Evolutionary conservation across 2,113 vertebrate species (phyloP), one percentile per base, ranked within the genome.

Genomic region (Stigmatopora nigra): DNA sequence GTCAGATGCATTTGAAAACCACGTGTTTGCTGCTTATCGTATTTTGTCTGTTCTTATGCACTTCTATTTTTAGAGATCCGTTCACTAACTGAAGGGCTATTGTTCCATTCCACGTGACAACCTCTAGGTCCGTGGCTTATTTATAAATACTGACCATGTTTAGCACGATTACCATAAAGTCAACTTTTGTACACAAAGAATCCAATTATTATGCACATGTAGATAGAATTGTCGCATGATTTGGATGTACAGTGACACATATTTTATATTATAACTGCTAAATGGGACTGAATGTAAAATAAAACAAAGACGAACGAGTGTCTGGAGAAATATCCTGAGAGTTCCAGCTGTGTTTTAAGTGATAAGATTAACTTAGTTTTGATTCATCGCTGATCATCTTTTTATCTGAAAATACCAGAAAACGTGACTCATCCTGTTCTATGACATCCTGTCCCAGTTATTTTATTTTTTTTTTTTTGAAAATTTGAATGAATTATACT

Each of bases 311-410:
- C 2, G 47, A 56, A 47, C 2, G 47, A 56, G 56, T 19, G n/a
- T 64, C 22, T 53, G 44, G 60, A 63, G 6, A 68, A 63, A 70
- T 0, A 4, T 11, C 68, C 35, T 76, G 36, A 67, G 66, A 76
- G 56, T 63, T 49, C n/a, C 70, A 56, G 61, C 65, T 67, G 15
- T 63, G 25, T 65, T 70, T 71, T 68, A 51, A 67, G 65, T 64
- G 75, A 69, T 63, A 11, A 71, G 55, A 75, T 72, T 3, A 58
- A 31, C 63, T 70, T 59, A 65, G 67, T 63, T 62, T 59, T 13
- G 49, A 75, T 92, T 95, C 72, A 72, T 91, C 95, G 22, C 92
- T 93, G 2, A 91, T 92, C 69, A 93, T 89, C 93, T 78, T 2
- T 87, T 90, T 80, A 41, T 41, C 38, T 93, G 88, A 0, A 92